Conservation (phyloP, 92 coral and sea anemone genomes). For the Blastomussa wellsi region DNA sequence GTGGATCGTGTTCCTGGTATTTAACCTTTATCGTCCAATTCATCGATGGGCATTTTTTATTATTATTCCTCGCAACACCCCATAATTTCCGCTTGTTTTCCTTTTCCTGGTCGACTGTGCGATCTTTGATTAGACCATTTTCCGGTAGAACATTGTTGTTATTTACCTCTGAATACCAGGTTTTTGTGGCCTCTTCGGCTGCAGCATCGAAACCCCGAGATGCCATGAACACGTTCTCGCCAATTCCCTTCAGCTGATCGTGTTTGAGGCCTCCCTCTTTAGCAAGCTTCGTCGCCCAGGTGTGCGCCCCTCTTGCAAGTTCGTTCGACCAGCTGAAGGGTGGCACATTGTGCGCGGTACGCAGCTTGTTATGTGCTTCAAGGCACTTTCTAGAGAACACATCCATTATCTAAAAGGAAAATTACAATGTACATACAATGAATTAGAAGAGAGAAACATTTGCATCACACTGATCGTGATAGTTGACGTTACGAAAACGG, state of each 20-base stretch:
- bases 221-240: slow-evolving; percentile 80
- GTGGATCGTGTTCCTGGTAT: too few relatives aligned
- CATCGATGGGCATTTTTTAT: too few relatives aligned
- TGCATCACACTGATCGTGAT: background rate
- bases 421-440: background rate
- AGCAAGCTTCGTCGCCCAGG: slow-evolving; percentile 88
- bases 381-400: slow-evolving; percentile 54
- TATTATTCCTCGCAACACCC: background rate
- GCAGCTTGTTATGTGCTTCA: slow-evolving; percentile 78
- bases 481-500: background rate
- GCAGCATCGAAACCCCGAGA: slow-evolving; percentile 62
- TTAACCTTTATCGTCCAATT: too few relatives aligned
- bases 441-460: background rate
- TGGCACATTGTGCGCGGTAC: slow-evolving; percentile 86
- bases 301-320: slow-evolving; percentile 83
- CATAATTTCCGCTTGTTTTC: background rate
- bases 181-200: slow-evolving; percentile 65
- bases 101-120: background rate
- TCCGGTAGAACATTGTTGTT: background rate
- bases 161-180: slow-evolving; percentile 78
- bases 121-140: background rate
- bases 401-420: slow-evolving; percentile 37
- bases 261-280: slow-evolving; percentile 72
- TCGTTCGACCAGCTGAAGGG: slow-evolving; percentile 83
- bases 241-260: slow-evolving; percentile 64